Conservation (phyloP, 2,797 vertebrate genomes). For the Smutsia gigantea region DNA sequence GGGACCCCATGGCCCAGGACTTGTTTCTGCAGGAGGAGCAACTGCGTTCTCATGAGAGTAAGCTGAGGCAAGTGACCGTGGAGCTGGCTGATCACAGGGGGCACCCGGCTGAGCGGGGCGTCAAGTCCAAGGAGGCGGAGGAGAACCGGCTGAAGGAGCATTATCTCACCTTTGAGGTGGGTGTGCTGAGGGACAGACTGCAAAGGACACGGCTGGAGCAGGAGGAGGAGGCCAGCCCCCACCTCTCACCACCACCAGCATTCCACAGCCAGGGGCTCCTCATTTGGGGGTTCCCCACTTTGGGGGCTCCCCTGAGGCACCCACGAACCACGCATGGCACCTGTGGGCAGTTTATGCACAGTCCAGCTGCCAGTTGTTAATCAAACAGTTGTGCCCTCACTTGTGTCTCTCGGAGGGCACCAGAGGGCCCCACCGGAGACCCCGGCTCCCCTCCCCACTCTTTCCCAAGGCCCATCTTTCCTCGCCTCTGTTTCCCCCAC, state of each 20-base stretch:
- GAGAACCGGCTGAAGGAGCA: constrained; percentile 97
- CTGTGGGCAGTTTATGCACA: not conserved
- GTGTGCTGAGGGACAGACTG: not conserved
- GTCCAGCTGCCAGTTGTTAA: not conserved
- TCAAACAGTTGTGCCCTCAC: not conserved
- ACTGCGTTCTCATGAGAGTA: constrained; percentile 96
- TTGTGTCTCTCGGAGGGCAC: not conserved
- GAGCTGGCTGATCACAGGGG: constrained; percentile 96
- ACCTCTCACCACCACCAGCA: not conserved
- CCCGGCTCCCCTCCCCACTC: not conserved
- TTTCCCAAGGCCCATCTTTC: not conserved
- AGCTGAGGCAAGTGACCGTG: constrained; percentile 95
- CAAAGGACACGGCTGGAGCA: not conserved
- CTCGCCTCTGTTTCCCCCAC: not conserved
- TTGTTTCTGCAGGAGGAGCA: constrained; percentile 92
- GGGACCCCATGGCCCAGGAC: not conserved
- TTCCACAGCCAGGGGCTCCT: not conserved
- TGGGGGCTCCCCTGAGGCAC: not conserved
- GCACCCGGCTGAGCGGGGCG: constrained; percentile 90
- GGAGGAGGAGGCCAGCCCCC: not conserved
- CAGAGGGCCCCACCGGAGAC: not conserved
- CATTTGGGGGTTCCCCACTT: not conserved
- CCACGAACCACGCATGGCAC: not conserved
- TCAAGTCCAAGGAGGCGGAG: constrained; percentile 95
- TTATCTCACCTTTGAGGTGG: constrained; percentile 97